These are phyloP conservation scores for Tigriopus japonicus DNA, from an alignment of 1,140 invertebrate species.

Conservation along the genomic window DNA sequence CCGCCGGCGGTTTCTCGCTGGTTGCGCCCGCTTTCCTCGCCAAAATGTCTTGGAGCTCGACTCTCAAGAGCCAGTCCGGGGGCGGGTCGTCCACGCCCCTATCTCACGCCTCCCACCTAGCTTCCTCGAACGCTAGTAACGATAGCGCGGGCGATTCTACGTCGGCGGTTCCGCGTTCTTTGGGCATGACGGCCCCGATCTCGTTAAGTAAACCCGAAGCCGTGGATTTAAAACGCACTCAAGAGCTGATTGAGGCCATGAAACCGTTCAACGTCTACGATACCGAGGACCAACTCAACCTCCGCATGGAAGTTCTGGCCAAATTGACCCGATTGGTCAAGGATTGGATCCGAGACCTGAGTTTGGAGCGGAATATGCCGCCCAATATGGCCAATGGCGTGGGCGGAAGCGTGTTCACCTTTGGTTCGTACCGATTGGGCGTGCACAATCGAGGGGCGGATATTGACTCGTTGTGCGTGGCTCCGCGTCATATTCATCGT, in stretches of 20 bases:
- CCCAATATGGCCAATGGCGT: constrained; percentile 30
- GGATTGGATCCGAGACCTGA: constrained; percentile 77
- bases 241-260: constrained; percentile 58
- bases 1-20: no score
- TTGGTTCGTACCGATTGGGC: constrained; percentile 76
- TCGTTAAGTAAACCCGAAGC: constrained; percentile 67
- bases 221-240: constrained; percentile 57
- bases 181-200: constrained; percentile 82
- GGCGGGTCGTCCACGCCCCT: no score
- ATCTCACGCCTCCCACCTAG: no score
- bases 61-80: no score
- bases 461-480: constrained; percentile 96
- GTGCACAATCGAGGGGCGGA: constrained; percentile 96
- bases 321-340: constrained; percentile 75
- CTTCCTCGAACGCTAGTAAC: no score
- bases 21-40: no score
- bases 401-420: constrained; percentile 96
- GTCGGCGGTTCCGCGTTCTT: not conserved
- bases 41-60: no score
- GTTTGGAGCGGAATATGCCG: constrained; percentile 71
- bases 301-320: constrained; percentile 42
- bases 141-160: no score
- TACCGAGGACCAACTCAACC: constrained; percentile 68
- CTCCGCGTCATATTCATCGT: constrained; percentile 81
- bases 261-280: constrained; percentile 80